These are phyloP conservation scores for Otocyon megalotis DNA, from an alignment of 2,113 vertebrate genomes.

Conservation along the genomic window DNA sequence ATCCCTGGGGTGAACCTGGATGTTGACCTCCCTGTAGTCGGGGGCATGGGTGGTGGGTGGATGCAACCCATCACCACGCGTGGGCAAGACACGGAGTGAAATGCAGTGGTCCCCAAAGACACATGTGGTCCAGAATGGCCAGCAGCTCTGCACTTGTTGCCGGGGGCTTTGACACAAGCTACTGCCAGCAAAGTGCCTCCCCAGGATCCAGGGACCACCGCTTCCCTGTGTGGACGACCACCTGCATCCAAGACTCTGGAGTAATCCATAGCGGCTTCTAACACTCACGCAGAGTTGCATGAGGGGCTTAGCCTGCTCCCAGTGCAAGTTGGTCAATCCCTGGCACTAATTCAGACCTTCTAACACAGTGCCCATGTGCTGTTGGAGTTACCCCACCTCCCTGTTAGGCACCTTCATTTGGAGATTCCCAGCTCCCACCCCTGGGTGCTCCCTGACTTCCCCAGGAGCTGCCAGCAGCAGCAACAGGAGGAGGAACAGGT, in stretches of 20 bases:
- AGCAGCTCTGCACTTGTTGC: background rate
- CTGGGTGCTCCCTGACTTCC: no score
- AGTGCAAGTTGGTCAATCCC: accelerated
- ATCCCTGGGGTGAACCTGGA: background rate
- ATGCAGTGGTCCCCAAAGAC: background rate
- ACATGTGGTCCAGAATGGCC: no score
- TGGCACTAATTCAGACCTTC: background rate
- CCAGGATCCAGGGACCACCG: background rate
- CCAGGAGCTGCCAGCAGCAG: accelerated
- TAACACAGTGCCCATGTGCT: accelerated
- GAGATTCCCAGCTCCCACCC: accelerated
- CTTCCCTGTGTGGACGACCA: background rate
- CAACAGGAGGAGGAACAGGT: no score
- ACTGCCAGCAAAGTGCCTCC: background rate
- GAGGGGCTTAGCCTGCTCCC: background rate
- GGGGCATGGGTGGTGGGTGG: background rate
- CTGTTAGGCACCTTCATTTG: accelerated
- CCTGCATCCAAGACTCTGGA: background rate
- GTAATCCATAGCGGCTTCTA: accelerated
- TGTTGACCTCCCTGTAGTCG: background rate
- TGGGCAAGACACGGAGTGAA: background rate
- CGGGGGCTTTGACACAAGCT: background rate
- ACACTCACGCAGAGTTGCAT: accelerated
- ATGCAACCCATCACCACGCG: accelerated
- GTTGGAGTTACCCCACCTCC: accelerated